Percentiles rank a stretch among this genome's conserved stretches.
Conservation (phyloP, 1,140 invertebrate genomes). For the Phocides pigmalion region DNA sequence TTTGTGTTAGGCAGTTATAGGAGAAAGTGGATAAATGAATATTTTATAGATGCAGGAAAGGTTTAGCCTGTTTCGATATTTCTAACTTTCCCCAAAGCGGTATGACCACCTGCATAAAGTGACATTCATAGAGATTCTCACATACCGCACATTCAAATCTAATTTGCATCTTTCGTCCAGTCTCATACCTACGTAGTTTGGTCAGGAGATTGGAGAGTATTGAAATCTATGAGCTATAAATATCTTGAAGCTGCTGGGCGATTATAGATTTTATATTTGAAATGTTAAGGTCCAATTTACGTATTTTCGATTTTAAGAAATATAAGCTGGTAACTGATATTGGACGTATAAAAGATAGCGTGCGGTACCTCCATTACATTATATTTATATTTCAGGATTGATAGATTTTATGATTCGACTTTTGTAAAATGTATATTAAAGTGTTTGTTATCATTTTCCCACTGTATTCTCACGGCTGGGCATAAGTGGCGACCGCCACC, state of each 20-base stretch:
- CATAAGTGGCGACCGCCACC: too few species aligned
- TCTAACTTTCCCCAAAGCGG: slow-evolving; percentile 23
- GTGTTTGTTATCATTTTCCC: too few species aligned
- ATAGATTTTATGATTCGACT: too few species aligned
- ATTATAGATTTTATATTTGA: neutral
- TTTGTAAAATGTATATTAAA: too few species aligned
- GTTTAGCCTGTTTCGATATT: slow-evolving; percentile 13
- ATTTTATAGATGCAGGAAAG: slow-evolving; percentile 13
- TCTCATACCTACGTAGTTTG: slow-evolving; percentile 25
- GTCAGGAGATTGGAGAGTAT: slow-evolving; percentile 4
- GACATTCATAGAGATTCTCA: neutral
- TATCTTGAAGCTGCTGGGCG: neutral
- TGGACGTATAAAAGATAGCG: neutral
- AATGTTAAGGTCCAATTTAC: neutral
- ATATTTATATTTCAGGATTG: neutral
- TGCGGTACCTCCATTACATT: neutral
- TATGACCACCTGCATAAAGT: slow-evolving; percentile 5
- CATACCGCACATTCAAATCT: slow-evolving; percentile 30
- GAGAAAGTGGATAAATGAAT: slow-evolving; percentile 2
- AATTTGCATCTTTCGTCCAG: slow-evolving; percentile 43
- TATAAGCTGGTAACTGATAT: slow-evolving; percentile 14
- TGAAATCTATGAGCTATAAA: slow-evolving; percentile 5
- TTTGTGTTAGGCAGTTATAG: neutral
- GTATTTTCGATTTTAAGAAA: neutral
- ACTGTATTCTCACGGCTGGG: too few species aligned